Conservation (phyloP, 2,797 vertebrate species). For the Pelodytes ibericus region DNA sequence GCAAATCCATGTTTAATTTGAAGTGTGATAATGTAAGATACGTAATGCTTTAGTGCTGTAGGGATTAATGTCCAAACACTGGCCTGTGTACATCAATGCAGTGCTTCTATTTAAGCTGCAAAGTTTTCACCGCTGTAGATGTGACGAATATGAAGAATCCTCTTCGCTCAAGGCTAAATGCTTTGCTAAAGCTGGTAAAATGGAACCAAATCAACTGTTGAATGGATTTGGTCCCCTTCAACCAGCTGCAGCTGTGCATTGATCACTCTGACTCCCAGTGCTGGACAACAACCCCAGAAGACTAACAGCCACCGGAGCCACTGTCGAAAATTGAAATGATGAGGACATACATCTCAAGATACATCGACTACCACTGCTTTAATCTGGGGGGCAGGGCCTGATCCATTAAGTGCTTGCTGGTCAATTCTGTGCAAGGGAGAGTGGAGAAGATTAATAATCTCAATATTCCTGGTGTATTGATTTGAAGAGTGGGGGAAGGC, state of each 20-base stretch:
- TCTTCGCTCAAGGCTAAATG: constrained; percentile 71
- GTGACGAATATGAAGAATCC: neutral
- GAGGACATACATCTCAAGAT: constrained; percentile 67
- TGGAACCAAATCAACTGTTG: constrained; percentile 90
- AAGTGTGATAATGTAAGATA: no score
- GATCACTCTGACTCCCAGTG: constrained; percentile 68
- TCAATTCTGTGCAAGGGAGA: constrained; percentile 63
- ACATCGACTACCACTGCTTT: constrained; percentile 60
- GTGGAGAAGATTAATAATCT: constrained; percentile 66
- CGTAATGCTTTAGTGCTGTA: no score
- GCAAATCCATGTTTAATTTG: no score
- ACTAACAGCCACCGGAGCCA: constrained; percentile 56
- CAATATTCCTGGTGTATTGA: constrained; percentile 60
- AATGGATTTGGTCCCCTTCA: constrained; percentile 95
- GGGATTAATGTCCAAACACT: no score
- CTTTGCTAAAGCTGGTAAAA: constrained; percentile 95
- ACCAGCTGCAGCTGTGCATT: constrained; percentile 91
- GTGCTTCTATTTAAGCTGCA: neutral
- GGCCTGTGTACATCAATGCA: neutral
- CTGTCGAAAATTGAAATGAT: constrained; percentile 63
- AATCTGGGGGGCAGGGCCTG: constrained; percentile 63
- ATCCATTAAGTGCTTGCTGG: constrained; percentile 63
- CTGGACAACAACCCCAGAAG: constrained; percentile 50
- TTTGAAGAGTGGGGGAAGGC: constrained; percentile 32
- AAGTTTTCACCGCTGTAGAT: no score